Conservation (phyloP, 1,140 invertebrate genomes). For the Aradophagus sp. region DNA sequence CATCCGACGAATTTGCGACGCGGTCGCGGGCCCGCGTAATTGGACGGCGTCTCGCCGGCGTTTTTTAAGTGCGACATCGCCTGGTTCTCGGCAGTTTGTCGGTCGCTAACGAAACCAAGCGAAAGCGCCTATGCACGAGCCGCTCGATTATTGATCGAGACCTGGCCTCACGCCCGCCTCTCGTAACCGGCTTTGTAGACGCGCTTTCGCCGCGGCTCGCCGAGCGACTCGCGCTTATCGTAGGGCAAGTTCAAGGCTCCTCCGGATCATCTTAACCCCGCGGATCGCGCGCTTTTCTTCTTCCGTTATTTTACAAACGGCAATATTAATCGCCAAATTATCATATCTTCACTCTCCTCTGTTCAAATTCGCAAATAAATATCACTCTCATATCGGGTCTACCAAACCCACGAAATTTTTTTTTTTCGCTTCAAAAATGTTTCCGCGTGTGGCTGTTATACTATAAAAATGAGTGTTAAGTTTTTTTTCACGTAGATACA, state of each 20-base stretch:
- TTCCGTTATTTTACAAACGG: conserved; percentile 28
- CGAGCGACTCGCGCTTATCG: conserved; percentile 64
- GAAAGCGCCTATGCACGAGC: conserved; percentile 54
- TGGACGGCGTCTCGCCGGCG: conserved; percentile 39
- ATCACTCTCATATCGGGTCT: no score
- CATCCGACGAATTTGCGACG: conserved; percentile 39
- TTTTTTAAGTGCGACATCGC: conserved; percentile 55
- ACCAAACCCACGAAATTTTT: no score
- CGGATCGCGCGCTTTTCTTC: conserved; percentile 38
- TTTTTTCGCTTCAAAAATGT: no score
- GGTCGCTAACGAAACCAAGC: conserved; percentile 59
- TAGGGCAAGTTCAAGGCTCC: conserved; percentile 75
- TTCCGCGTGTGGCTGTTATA: no score
- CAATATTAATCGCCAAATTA: no score
- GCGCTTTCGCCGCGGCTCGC: conserved; percentile 51
- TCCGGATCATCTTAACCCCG: conserved; percentile 72
- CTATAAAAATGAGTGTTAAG: no score
- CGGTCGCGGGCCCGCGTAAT: conserved; percentile 31
- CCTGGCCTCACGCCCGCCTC: conserved; percentile 50
- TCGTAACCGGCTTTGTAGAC: conserved; percentile 42
- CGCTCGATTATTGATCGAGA: conserved; percentile 65
- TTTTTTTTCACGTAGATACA: no score
- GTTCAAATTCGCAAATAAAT: no score
- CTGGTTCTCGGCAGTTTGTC: conserved; percentile 53
- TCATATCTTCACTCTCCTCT: no score